These are phyloP conservation scores for Protosalanx chinensis DNA, from an alignment of 2,797 vertebrate species.

Conservation along the genomic window DNA sequence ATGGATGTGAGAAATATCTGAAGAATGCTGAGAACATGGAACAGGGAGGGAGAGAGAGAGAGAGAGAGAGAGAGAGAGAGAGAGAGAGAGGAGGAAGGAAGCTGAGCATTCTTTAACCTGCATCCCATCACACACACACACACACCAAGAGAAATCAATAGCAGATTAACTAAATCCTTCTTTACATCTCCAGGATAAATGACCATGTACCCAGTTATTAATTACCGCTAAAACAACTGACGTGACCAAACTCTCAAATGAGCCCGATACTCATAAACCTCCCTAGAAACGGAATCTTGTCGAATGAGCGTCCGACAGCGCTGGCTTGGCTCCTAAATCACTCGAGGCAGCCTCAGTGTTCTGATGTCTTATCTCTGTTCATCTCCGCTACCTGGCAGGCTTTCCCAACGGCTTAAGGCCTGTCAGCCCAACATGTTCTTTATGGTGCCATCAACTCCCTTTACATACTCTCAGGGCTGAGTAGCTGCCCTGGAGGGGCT, in stretches of 20 bases:
- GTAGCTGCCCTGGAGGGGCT: conserved; percentile 52
- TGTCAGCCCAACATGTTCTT: conserved; percentile 50
- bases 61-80: conserved; percentile 53
- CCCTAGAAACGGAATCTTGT: conserved; percentile 14
- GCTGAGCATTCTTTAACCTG: conserved; percentile 27
- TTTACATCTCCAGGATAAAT: conserved; percentile 9
- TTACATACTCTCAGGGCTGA: conserved; percentile 36
- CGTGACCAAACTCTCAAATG: conserved; percentile 9
- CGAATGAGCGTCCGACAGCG: conserved; percentile 4
- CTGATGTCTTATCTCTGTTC: conserved; percentile 24
- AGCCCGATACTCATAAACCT: conserved; percentile 11
- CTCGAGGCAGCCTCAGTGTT: not conserved
- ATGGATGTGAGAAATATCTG: conserved; percentile 68
- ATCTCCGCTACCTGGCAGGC: conserved; percentile 28
- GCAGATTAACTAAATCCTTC: conserved; percentile 22
- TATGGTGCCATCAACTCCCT: conserved; percentile 43
- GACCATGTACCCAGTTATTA: conserved; percentile 19
- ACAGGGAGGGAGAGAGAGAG: no score
- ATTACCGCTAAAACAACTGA: not conserved
- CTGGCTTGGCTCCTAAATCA: not conserved
- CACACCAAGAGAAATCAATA: conserved; percentile 21
- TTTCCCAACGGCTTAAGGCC: conserved; percentile 44
- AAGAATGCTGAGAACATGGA: conserved; percentile 70
- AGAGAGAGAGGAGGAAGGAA: conserved; percentile 57
- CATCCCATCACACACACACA: conserved; percentile 10